phyloP scores from a whole-genome alignment of 35 echinoderm and acorn worm genomes.

The Chiridota heheva region DNA sequence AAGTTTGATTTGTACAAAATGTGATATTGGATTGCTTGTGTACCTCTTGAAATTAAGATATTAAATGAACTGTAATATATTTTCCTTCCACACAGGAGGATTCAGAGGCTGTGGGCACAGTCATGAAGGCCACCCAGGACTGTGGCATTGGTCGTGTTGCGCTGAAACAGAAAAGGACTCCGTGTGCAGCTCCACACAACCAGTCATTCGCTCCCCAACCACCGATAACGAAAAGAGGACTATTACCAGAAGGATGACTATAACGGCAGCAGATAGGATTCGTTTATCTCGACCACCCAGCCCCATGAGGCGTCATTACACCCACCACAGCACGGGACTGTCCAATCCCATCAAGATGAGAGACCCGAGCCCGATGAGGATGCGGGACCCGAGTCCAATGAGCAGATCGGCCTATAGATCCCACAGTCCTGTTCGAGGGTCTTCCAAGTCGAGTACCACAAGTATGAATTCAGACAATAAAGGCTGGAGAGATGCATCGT shows the following conservation, averaged over 20 bases:
- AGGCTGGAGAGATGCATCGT: too few species aligned
- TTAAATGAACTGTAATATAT: too few species aligned
- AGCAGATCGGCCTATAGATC: too few species aligned
- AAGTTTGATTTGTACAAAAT: too few species aligned
- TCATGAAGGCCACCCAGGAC: slow-evolving; percentile 78
- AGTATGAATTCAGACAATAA: too few species aligned
- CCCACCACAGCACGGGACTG: background rate
- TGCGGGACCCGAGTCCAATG: slow-evolving; percentile 33
- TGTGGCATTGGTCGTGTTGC: slow-evolving; percentile 94
- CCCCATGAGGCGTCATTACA: slow-evolving; percentile 17
- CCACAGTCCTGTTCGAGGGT: too few species aligned
- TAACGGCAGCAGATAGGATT: background rate
- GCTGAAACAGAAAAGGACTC: slow-evolving; percentile 54
- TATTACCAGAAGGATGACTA: slow-evolving; percentile 1
- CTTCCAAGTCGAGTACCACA: too few species aligned
- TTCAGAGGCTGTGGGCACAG: slow-evolving; percentile 95
- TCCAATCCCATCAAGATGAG: background rate
- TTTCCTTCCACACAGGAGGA: slow-evolving; percentile 64
- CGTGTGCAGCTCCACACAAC: slow-evolving; percentile 26
- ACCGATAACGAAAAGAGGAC: slow-evolving; percentile 8
- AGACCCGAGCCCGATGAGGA: slow-evolving; percentile 29
- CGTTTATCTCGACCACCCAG: too few species aligned
- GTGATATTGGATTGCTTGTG: too few species aligned
- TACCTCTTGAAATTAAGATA: too few species aligned
- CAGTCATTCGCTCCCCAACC: slow-evolving; percentile 3